phyloP scores from a whole-genome alignment of 2,797 vertebrate species.

The Heterohyrax brucei region DNA sequence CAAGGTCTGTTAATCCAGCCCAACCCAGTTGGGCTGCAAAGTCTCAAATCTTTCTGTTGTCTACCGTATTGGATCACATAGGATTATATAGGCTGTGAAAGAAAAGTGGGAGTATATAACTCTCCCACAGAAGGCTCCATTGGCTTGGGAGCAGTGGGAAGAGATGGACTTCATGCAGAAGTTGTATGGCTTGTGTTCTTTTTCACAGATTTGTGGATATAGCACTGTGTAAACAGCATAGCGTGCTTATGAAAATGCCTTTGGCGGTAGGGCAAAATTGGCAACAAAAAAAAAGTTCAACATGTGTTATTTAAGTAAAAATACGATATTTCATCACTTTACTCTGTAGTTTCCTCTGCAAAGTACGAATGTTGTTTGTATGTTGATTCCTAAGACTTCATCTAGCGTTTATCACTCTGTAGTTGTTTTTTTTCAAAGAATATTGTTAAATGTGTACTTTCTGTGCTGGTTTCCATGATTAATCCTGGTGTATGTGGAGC shows the following conservation, averaged over 20 bases:
- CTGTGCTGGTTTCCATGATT: conserved; percentile 19
- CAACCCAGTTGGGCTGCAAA: neutral
- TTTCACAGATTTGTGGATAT: neutral
- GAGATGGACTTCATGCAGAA: neutral
- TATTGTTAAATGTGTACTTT: neutral
- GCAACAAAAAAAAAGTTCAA: neutral
- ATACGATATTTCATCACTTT: neutral
- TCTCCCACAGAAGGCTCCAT: neutral
- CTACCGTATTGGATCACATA: neutral
- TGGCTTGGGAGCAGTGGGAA: neutral
- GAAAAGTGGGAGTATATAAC: neutral
- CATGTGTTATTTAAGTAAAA: neutral
- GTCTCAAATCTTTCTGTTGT: neutral
- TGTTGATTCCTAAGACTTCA: conserved; percentile 18
- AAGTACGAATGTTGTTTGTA: neutral
- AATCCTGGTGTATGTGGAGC: neutral
- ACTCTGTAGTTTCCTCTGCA: neutral
- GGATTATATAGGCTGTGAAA: neutral
- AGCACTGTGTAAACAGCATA: neutral
- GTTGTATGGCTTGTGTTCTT: neutral
- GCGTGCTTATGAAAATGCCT: neutral
- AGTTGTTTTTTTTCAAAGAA: neutral
- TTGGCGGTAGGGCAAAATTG: neutral
- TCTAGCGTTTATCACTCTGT: neutral
- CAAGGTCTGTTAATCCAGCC: neutral